Evolutionary conservation across 2,797 vertebrate species (phyloP).

Genomic region (Argyrosomus regius): DNA sequence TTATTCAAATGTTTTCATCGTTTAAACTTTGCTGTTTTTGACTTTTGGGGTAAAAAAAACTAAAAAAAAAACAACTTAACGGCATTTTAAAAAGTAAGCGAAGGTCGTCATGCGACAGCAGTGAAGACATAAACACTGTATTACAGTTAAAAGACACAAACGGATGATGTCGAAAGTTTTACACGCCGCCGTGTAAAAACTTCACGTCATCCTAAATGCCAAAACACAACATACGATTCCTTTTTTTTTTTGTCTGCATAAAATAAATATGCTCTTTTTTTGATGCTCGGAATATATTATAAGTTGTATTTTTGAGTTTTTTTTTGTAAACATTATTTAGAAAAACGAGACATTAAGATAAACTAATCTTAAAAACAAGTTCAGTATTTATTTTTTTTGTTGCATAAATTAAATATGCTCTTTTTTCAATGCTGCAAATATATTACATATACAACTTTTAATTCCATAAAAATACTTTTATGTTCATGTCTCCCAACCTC

Average conservation of each 20-base stretch:
- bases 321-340: constrained; percentile 69
- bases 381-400: constrained; percentile 75
- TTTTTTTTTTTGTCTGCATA: constrained; percentile 81
- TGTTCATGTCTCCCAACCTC: constrained; percentile 63
- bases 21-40: not conserved
- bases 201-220: constrained; percentile 74
- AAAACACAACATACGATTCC: constrained; percentile 59
- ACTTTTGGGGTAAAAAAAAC: not conserved
- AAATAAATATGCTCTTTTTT: constrained; percentile 87
- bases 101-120: constrained; percentile 68
- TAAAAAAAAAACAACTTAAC: not conserved
- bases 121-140: constrained; percentile 79
- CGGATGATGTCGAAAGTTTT: constrained; percentile 74
- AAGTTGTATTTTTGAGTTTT: constrained; percentile 68
- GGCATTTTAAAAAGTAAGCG: not conserved
- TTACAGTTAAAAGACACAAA: constrained; percentile 84
- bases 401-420: constrained; percentile 84
- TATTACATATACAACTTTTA: constrained; percentile 82
- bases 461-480: constrained; percentile 83
- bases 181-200: constrained; percentile 57
- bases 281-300: constrained; percentile 83
- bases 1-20: not conserved
- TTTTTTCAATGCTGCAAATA: constrained; percentile 85
- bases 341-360: constrained; percentile 67
- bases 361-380: constrained; percentile 67